Evolutionary conservation across 2,888 invertebrate species (phyloP).

Genomic region (Meteorus cinctellus): DNA sequence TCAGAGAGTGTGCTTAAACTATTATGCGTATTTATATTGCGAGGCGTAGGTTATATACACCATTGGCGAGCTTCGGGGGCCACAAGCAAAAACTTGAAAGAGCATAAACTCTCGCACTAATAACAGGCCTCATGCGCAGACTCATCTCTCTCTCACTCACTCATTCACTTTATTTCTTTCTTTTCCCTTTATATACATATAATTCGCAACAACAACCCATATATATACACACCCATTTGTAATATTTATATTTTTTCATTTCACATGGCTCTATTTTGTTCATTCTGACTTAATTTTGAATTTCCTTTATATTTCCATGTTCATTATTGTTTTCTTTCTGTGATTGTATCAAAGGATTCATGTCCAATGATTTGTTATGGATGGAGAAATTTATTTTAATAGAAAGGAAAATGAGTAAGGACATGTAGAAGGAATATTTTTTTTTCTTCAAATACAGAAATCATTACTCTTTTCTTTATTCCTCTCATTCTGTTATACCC

Average conservation of each 20-base stretch:
- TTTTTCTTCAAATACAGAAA: not conserved
- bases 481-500: not conserved
- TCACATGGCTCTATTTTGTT: not conserved
- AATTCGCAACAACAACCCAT: constrained; percentile 7
- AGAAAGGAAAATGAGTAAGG: not conserved
- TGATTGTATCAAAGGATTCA: constrained; percentile 1
- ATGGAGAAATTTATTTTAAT: constrained; percentile 8
- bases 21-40: constrained; percentile 73
- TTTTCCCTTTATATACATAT: not conserved
- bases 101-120: constrained; percentile 72
- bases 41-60: constrained; percentile 55
- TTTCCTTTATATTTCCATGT: not conserved
- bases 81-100: constrained; percentile 71
- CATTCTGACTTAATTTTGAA: not conserved
- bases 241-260: not conserved
- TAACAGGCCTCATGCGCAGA: constrained; percentile 68
- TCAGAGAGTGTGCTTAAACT: constrained; percentile 71
- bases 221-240: no score
- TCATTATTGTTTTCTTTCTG: constrained; percentile 15
- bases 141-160: constrained; percentile 44
- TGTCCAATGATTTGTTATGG: not conserved
- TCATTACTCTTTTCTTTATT: not conserved
- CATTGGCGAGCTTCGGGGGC: constrained; percentile 48
- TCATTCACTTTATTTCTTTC: constrained; percentile 48
- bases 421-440: constrained; percentile 18